These are phyloP conservation scores for Nipponia nippon DNA, from an alignment of 2,113 vertebrate species.

Conservation along the genomic window DNA sequence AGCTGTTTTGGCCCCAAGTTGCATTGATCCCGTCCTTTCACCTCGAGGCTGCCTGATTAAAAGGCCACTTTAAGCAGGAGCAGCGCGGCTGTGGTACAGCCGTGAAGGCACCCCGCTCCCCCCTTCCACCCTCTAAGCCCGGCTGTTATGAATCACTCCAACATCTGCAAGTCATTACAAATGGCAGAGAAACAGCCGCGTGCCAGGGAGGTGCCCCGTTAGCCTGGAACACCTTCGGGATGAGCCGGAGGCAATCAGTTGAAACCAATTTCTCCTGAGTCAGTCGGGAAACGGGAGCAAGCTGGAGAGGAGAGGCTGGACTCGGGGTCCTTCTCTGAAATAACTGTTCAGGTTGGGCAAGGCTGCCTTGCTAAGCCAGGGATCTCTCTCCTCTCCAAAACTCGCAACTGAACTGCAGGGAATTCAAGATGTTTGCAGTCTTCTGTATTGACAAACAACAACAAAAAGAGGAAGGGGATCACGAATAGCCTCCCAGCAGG, in stretches of 20 bases:
- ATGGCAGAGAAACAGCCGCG: background rate
- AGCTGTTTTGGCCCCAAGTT: background rate
- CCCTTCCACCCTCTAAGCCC: background rate
- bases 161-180: background rate
- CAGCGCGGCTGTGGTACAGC: background rate
- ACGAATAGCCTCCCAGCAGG: background rate
- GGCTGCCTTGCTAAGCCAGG: background rate
- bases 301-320: background rate
- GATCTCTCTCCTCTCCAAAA: background rate
- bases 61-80: background rate
- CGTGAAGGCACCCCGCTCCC: background rate
- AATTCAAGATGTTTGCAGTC: conserved; percentile 56
- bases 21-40: background rate
- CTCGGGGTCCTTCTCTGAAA: background rate
- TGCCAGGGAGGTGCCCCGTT: background rate
- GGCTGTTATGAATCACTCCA: background rate
- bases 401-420: conserved; percentile 47
- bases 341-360: background rate
- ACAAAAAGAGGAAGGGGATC: background rate
- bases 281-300: background rate
- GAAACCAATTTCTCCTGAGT: background rate
- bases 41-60: background rate
- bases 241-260: background rate
- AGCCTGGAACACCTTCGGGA: rapidly evolving
- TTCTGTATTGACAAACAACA: conserved; percentile 47